Base-by-base conservation (phyloP, 2,888 invertebrate species). In the Brachypalpus laphriformis region DNA sequence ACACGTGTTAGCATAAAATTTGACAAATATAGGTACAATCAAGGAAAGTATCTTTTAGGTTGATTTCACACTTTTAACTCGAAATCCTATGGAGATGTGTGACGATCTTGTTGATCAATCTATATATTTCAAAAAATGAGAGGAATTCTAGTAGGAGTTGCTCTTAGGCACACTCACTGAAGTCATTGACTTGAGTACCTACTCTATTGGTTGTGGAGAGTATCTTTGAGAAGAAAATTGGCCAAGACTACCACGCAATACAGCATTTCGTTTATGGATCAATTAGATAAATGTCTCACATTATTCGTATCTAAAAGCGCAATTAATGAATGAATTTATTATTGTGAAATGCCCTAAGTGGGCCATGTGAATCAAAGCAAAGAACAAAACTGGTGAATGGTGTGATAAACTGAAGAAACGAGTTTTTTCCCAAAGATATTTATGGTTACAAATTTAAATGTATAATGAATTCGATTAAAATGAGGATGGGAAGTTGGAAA, bases 321-420 rank as follows among this genome's bases (percentile, higher is more conserved):
- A 71, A 31, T 57, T 72, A 56, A 65, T 45, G 54, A 65, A 42
- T 22, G 22, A 51, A 61, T 68, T 75, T 65, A 56, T 51, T 22
- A 16, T 57, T 72, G 18, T 22, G 31, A 42, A 57, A 57, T 56
- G 8, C 5, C 25, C 14, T 3, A 74, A 45, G 74, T 80, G 40
- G 65, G 51, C 42, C 72, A 59, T 66, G 65, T 66, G 72, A 80
- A 59, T 65, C n/a, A 16, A 22, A 40, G 37, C 3, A 51, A 40
- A 57, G 2, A 37, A 34, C 20, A n/a, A 37, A 57, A 40, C 20
- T 16, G 18, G 8, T 14, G 31, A 56, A 18, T 34, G 56, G 18
- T 51, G 7, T 2, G 9, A 57, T 7, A 7, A 20, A 40, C 37
- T n/a, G 22, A 7, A 54, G 2, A 14, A 1, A 3, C 18, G 9